Percentiles rank a stretch among this genome's conserved stretches.
Conservation (phyloP, 2,888 invertebrate species). For the Pachliopta kotzebuea region DNA sequence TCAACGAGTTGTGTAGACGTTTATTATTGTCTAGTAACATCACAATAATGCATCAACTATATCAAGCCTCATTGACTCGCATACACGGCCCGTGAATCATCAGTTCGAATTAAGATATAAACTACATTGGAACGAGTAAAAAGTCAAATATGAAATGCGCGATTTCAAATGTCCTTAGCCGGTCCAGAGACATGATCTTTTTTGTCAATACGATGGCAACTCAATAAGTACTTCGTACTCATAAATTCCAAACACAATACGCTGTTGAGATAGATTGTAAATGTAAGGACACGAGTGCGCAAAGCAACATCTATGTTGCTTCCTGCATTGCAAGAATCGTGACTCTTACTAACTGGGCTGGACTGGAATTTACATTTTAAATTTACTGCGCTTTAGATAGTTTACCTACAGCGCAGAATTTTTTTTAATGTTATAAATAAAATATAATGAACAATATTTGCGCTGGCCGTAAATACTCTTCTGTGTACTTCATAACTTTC, state of each 20-base stretch:
- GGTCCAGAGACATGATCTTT: constrained; percentile 26
- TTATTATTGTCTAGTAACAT: constrained; percentile 66
- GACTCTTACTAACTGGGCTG: constrained; percentile 23
- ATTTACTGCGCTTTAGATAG: constrained; percentile 8
- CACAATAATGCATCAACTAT: constrained; percentile 71
- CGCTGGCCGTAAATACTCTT: constrained; percentile 33
- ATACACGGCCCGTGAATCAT: constrained; percentile 61
- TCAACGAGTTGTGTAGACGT: constrained; percentile 67
- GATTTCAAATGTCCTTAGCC: constrained; percentile 31
- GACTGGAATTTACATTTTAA: constrained; percentile 25
- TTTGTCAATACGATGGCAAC: constrained; percentile 29
- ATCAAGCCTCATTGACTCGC: constrained; percentile 73
- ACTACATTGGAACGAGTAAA: constrained; percentile 43
- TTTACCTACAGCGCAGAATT: constrained; percentile 18
- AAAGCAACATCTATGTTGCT: constrained; percentile 23
- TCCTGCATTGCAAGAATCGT: constrained; percentile 27
- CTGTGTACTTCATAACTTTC: constrained; percentile 59
- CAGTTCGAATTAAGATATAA: constrained; percentile 58
- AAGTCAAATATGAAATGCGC: constrained; percentile 32
- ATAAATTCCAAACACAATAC: constrained; percentile 29
- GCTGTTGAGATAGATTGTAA: constrained; percentile 27
- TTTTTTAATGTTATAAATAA: constrained; percentile 26
- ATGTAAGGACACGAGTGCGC: constrained; percentile 21
- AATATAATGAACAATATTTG: constrained; percentile 26
- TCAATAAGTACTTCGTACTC: constrained; percentile 28